A percentile compares a stretch with the other conserved stretches of the same genome.
phyloP scores from a whole-genome alignment of 2,888 invertebrate species.

The Coelopa pilipes region DNA sequence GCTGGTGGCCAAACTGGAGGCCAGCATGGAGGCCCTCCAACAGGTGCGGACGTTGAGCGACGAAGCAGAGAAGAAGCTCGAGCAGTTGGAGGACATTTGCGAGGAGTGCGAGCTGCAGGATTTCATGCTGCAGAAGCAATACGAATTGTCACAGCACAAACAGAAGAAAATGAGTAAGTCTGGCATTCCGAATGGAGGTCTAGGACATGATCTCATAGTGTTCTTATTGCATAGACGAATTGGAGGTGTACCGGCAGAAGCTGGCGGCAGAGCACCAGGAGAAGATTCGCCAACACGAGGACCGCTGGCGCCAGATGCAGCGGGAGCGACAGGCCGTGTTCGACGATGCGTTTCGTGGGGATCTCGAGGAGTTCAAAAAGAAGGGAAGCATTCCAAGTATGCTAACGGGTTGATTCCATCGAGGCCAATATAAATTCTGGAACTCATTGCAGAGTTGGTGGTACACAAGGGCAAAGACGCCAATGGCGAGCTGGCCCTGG shows the following conservation, averaged over 20 bases:
- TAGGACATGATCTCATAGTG: no score
- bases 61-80: conserved; percentile 71
- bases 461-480: conserved; percentile 41
- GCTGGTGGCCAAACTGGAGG: conserved; percentile 63
- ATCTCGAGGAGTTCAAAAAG: conserved; percentile 74
- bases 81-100: conserved; percentile 72
- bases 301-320: conserved; percentile 69
- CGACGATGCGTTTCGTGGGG: conserved; percentile 76
- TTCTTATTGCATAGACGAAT: conserved; percentile 53
- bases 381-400: conserved; percentile 73
- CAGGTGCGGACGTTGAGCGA: conserved; percentile 69
- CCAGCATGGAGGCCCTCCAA: conserved; percentile 64
- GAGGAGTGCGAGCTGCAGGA: conserved; percentile 74
- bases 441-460: conserved; percentile 35
- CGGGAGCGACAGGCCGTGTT: conserved; percentile 77
- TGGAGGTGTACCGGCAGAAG: conserved; percentile 67
- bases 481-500: conserved; percentile 68
- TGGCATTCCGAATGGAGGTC: no score
- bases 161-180: conserved; percentile 72
- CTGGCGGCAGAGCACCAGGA: conserved; percentile 71
- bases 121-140: conserved; percentile 73
- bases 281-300: conserved; percentile 70
- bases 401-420: conserved; percentile 36
- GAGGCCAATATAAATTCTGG: background rate
- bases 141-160: conserved; percentile 73